Conservation (phyloP, 2,113 vertebrate species). For the Acrocephalus kingi region DNA sequence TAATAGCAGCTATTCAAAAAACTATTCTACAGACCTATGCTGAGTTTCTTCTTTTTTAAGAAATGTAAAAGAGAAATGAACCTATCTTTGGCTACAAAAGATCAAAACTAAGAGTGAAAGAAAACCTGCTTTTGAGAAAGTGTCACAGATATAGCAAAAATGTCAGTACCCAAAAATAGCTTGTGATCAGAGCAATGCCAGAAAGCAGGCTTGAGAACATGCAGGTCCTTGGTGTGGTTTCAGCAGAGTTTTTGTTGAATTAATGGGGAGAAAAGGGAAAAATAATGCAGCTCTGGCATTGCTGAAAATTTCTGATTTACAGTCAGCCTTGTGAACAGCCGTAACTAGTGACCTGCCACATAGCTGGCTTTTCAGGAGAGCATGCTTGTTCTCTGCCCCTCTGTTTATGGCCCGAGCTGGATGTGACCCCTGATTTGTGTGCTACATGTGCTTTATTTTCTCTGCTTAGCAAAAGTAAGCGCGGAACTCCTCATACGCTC, state of each 20-base stretch:
- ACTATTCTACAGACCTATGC: not conserved
- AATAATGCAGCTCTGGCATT: not conserved
- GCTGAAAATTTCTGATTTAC: not conserved
- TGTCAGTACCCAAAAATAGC: not conserved
- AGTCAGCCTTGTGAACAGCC: not conserved
- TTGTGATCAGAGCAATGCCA: not conserved
- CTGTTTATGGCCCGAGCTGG: not conserved
- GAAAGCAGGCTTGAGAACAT: not conserved
- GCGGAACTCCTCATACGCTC: not conserved
- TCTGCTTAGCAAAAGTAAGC: not conserved
- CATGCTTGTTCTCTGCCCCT: not conserved
- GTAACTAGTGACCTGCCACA: rapidly evolving
- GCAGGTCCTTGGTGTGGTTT: not conserved
- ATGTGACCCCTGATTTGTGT: not conserved
- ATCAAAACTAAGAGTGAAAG: not conserved
- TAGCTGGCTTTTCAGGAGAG: not conserved
- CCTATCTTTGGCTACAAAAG: not conserved
- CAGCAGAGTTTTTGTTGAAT: not conserved
- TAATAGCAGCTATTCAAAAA: not conserved
- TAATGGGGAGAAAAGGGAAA: not conserved
- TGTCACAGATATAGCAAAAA: not conserved
- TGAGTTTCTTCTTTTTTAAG: not conserved
- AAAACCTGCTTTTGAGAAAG: not conserved
- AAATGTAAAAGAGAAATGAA: not conserved
- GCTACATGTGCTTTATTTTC: not conserved